Evolutionary conservation across 1,140 invertebrate genomes (phyloP).

Genomic region (Sipha flava): DNA sequence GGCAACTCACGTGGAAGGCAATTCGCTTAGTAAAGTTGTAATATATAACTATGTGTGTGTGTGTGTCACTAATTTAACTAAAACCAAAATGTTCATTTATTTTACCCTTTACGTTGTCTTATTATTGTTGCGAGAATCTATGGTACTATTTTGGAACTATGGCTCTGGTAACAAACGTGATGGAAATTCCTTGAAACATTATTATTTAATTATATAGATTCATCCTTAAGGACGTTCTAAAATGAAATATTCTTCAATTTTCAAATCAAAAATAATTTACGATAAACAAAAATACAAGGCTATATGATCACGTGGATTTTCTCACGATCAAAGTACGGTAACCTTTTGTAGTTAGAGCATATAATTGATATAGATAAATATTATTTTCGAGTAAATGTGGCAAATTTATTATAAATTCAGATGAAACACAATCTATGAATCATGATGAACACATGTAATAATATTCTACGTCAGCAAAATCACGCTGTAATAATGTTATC

Average conservation of each 20-base stretch:
- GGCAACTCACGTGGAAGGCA: too few species aligned
- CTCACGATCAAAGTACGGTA: slow-evolving; percentile 6
- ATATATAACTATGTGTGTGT: too few species aligned
- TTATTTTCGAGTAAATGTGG: not conserved
- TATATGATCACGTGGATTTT: slow-evolving; percentile 10
- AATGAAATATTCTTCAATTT: slow-evolving; percentile 12
- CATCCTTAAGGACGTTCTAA: slow-evolving; percentile 16
- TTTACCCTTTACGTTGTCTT: not conserved
- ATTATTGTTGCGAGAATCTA: not conserved
- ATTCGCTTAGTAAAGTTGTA: too few species aligned
- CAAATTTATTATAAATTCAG: not conserved
- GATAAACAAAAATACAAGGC: slow-evolving; percentile 25
- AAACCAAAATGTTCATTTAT: not conserved
- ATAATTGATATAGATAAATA: not conserved
- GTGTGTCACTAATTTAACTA: too few species aligned
- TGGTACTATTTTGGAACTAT: not conserved
- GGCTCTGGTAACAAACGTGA: slow-evolving; percentile 9
- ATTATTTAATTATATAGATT: slow-evolving; percentile 27
- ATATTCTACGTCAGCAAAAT: too few species aligned
- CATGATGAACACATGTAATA: too few species aligned
- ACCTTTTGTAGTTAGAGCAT: slow-evolving; percentile 1
- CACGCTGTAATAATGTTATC: too few species aligned
- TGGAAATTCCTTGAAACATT: slow-evolving; percentile 21
- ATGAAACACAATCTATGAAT: too few species aligned
- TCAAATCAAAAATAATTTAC: slow-evolving; percentile 1